phyloP scores from a whole-genome alignment of 2,797 vertebrate genomes.

The Crypturellus tataupa region DNA sequence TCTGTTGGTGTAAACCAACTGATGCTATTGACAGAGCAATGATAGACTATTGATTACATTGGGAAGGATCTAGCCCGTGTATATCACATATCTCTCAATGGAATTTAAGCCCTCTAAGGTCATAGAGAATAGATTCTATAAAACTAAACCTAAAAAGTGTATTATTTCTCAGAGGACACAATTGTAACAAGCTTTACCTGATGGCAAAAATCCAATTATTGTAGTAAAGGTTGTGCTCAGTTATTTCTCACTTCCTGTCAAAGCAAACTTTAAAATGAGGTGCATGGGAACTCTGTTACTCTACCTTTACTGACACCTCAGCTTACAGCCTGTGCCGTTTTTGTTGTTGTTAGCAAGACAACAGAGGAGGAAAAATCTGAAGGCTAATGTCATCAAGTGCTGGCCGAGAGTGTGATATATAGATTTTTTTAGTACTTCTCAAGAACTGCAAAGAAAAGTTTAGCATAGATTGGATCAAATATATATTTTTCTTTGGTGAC shows the following conservation, averaged over 20 bases:
- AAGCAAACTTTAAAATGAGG: slow-evolving; percentile 62
- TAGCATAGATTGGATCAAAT: slow-evolving; percentile 53
- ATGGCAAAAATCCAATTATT: slow-evolving; percentile 78
- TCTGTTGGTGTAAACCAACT: neutral
- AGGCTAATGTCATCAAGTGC: slow-evolving; percentile 4
- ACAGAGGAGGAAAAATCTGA: slow-evolving; percentile 55
- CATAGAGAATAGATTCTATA: slow-evolving; percentile 69
- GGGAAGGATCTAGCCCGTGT: slow-evolving; percentile 1
- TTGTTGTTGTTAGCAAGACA: slow-evolving; percentile 50
- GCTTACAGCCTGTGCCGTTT: neutral
- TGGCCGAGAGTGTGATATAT: neutral
- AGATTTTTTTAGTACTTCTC: slow-evolving; percentile 29
- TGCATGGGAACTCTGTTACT: slow-evolving; percentile 31
- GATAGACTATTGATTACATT: neutral
- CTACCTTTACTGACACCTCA: slow-evolving; percentile 1
- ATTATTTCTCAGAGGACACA: slow-evolving; percentile 75
- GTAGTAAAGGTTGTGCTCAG: slow-evolving; percentile 64
- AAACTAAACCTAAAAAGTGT: slow-evolving; percentile 58
- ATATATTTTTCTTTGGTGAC: slow-evolving; percentile 38
- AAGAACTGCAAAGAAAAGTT: slow-evolving; percentile 31
- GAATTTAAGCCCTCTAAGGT: slow-evolving; percentile 67
- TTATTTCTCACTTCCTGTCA: slow-evolving; percentile 64
- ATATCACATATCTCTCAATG: neutral
- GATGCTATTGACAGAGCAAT: neutral
- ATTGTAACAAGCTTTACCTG: slow-evolving; percentile 64